Evolutionary conservation across 2,888 invertebrate species (phyloP), one percentile per base, ranked within the genome.

Genomic region (Busseola fusca): DNA sequence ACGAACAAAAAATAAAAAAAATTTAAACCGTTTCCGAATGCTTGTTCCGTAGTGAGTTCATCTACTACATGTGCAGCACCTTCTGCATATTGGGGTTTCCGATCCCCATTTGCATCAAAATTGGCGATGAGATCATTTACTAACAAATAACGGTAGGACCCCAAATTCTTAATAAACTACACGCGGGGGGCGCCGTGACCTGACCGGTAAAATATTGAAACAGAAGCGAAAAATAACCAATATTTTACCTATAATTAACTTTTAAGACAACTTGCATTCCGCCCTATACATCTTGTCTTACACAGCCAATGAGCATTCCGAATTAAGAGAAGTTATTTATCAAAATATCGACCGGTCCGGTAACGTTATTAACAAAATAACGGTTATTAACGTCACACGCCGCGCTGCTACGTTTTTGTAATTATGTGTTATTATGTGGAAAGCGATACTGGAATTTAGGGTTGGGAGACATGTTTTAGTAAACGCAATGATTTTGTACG

Each of bases 361-460:
- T 72, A 72, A 72, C 68, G 74, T 79, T 84, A 78, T 77, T 82
- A 82, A 74, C 72, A 4, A 80, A 83, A 84, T 84, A 80, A 67
- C 83, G 60, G 84, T 62, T 80, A 82, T 80, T 80, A 75, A 14
- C 50, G 69, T 75, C 68, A 59, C 80, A 71, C 63, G 75, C 59
- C 30, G 45, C 70, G 54, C 63, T 64, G 70, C n/a, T 66, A 50
- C 60, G 45, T 60, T 78, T 54, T 76, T 72, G 34, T 74, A 74
- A 81, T 66, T 74, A 82, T 78, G 64, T 62, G 78, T 58, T 67
- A 81, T 78, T 81, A 79, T 58, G 40, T 78, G 60, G 74, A 78
- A 69, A 80, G 73, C 67, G 82, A 80, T 80, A 82, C 73, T 14
- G 60, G 65, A 45, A 58, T 69, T 68, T 64, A 59, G 18, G 56